Evolutionary conservation across 1,140 invertebrate species (phyloP).

Genomic region (Platyscapa corneri): DNA sequence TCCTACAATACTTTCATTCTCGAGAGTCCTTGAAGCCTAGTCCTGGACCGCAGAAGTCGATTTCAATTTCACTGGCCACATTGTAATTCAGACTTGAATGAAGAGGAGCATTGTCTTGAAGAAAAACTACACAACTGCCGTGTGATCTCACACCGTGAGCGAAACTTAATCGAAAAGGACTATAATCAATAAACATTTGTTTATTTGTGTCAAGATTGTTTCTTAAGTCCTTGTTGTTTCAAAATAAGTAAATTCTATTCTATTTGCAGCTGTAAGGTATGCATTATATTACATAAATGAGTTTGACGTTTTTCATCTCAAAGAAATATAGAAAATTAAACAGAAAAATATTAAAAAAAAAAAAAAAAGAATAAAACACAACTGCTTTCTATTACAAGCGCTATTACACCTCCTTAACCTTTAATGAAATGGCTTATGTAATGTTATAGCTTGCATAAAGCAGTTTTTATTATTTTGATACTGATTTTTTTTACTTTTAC

Average conservation of each 20-base stretch:
- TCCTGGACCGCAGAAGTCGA: neutral
- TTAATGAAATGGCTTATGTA: too few species aligned
- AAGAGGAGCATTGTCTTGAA: neutral
- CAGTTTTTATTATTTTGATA: too few species aligned
- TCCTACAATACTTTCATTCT: neutral
- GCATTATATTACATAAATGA: neutral
- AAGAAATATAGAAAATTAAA: neutral
- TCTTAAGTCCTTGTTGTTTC: neutral
- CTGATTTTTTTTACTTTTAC: too few species aligned
- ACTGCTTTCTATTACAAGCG: too few species aligned
- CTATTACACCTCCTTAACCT: neutral
- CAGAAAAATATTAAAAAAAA: too few species aligned
- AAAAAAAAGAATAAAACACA: too few species aligned
- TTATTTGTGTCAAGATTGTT: conserved; percentile 4
- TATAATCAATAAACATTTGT: neutral
- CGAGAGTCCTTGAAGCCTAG: neutral
- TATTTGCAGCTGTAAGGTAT: neutral
- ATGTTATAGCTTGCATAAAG: too few species aligned
- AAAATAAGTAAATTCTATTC: neutral
- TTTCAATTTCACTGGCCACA: neutral
- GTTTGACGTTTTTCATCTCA: neutral
- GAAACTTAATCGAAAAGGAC: neutral
- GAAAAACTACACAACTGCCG: conserved; percentile 17
- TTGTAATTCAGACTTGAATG: neutral
- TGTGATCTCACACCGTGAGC: neutral